phyloP scores from a whole-genome alignment of 2,888 invertebrate genomes.

The Ormyrus pomaceus region DNA sequence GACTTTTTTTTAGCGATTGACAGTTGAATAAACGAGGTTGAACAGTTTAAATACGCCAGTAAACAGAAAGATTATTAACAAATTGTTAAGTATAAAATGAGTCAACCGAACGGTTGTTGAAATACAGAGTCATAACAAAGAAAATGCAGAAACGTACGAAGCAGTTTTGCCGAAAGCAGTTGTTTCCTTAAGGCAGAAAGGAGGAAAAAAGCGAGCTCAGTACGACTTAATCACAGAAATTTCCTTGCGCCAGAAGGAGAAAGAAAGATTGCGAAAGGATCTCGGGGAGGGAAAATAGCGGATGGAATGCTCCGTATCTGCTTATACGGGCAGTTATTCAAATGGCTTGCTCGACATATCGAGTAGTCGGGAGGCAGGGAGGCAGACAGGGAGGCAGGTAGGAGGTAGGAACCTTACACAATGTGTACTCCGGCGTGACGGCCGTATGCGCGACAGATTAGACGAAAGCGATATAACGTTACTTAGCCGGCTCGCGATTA shows the following conservation, averaged over 20 bases:
- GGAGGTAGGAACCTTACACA: constrained; percentile 11
- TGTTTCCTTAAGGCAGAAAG: no score
- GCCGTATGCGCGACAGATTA: constrained; percentile 11
- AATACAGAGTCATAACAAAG: no score
- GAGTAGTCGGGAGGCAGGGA: not conserved
- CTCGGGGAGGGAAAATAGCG: constrained; percentile 6
- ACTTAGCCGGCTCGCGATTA: constrained; percentile 45
- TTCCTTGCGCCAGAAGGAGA: no score
- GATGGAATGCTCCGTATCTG: constrained; percentile 10
- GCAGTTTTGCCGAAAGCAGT: no score
- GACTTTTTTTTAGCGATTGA: no score
- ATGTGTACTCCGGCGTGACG: constrained; percentile 34
- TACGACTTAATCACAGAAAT: not conserved
- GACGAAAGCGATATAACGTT: constrained; percentile 41
- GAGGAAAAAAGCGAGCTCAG: no score
- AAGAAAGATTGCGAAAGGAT: constrained; percentile 19
- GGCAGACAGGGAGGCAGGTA: not conserved
- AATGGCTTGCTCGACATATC: constrained; percentile 9
- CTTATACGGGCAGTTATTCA: constrained; percentile 19
- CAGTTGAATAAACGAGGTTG: no score
- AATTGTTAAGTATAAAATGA: no score
- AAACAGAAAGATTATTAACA: no score
- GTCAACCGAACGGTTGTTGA: no score
- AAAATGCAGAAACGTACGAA: no score
- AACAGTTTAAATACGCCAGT: no score